Base-by-base conservation (phyloP, 2,797 vertebrate species). In the Cyclopterus lumpus region DNA sequence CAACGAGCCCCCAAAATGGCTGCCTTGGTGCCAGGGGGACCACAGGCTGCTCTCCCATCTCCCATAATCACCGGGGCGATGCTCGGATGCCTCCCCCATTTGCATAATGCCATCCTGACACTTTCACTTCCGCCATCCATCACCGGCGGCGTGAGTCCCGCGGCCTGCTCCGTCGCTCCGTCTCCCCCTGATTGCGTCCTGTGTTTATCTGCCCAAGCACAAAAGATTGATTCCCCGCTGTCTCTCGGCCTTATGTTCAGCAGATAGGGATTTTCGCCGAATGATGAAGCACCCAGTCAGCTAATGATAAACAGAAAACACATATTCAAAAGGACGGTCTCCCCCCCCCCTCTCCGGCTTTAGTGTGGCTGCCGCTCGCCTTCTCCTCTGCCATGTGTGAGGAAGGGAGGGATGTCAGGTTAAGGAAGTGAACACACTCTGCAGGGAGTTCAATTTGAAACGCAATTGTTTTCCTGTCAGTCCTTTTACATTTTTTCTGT, bases 51-150 rank as follows among this genome's bases (percentile, higher is more conserved):
- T 96, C 94, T 97, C 96, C 92, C 94, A 95, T 96, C 95, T 95
- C 94, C 96, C 95, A 94, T 96, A 97, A 97, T 97, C 97, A 98
- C 95, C 96, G 96, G 95, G 93, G 96, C 96, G 95, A 96, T 96
- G 96, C 96, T 96, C 92, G 95, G 95, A 97, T 97, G 96, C 95
- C 96, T 96, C 91, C 91, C 90, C 94, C 93, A 98, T 99, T 98
- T 99, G 95, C 97, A 98, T 98, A 97, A 97, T 95, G 95, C 96
- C 95, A 94, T 96, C 96, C 96, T 97, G 97, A 97, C 96, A 97
- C 94, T 85, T 96, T 97, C 95, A 95, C 96, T 97, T 96, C 95
- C 95, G 96, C 96, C 96, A 97, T 97, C 97, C 96, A 97, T 97
- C 97, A 97, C 94, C 87, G 86, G 89, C 87, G 92, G 93, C 88